These are phyloP conservation scores for Ridgeia piscesae DNA, from an alignment of 1,140 invertebrate species.

Conservation along the genomic window DNA sequence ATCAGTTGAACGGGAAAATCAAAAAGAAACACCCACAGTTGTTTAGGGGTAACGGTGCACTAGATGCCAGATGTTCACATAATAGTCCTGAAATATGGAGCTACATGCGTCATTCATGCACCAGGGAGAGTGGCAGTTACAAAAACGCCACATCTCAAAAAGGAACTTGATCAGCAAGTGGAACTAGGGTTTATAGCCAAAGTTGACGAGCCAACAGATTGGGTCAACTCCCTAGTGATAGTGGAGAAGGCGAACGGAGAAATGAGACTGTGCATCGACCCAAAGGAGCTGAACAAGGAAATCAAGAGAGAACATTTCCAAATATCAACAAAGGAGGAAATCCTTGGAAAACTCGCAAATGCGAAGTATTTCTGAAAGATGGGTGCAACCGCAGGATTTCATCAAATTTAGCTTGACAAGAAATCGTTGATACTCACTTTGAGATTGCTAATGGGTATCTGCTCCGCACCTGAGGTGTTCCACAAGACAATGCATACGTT, in stretches of 20 bases:
- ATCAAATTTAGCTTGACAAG: conserved; percentile 6
- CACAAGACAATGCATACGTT: not conserved
- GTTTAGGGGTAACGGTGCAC: too few relatives aligned
- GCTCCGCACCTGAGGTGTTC: too few relatives aligned
- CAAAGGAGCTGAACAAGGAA: conserved; percentile 1
- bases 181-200: not conserved
- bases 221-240: not conserved
- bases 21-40: too few relatives aligned
- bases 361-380: not conserved
- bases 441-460: not conserved
- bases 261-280: conserved; percentile 11
- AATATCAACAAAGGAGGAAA: not conserved
- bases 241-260: conserved; percentile 8
- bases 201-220: not conserved
- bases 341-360: not conserved
- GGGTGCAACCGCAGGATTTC: not conserved
- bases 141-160: too few relatives aligned
- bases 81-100: too few relatives aligned
- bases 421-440: not conserved
- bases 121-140: too few relatives aligned
- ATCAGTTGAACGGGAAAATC: too few relatives aligned
- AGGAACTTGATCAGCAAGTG: too few relatives aligned
- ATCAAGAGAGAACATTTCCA: not conserved
- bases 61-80: too few relatives aligned
- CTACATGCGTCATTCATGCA: too few relatives aligned